Evolutionary conservation across 2,888 invertebrate genomes (phyloP).

Genomic region (Drosophila rubida): DNA sequence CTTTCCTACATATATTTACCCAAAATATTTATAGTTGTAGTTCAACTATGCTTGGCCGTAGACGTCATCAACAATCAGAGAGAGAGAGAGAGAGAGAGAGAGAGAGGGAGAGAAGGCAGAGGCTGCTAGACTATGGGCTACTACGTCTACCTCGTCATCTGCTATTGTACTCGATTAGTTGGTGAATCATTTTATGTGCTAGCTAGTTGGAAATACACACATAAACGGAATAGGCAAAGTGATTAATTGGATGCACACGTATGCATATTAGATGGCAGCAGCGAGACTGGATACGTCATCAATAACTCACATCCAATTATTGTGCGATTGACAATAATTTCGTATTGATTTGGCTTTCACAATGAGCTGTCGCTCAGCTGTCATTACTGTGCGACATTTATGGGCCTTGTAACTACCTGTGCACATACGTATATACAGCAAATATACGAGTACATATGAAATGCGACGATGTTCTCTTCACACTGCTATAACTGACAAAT

Average conservation of each 20-base stretch:
- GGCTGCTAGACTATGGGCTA: neutral
- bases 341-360: slow-evolving; percentile 67
- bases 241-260: slow-evolving; percentile 9
- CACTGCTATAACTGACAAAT: slow-evolving; percentile 2
- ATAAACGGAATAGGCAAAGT: neutral
- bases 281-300: neutral
- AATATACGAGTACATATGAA: neutral
- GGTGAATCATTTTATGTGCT: neutral
- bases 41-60: neutral
- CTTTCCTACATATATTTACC: neutral
- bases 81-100: no score
- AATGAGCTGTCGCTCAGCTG: slow-evolving; percentile 32
- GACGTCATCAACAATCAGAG: slow-evolving; percentile 20
- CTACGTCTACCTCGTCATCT: neutral
- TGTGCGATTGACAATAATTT: slow-evolving; percentile 65
- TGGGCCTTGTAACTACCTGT: slow-evolving; percentile 19
- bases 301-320: slow-evolving; percentile 37
- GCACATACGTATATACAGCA: neutral
- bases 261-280: slow-evolving; percentile 3
- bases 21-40: slow-evolving; percentile 7
- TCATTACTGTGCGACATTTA: slow-evolving; percentile 15
- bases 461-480: slow-evolving; percentile 1
- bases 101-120: neutral
- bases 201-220: neutral
- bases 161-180: neutral